These are phyloP conservation scores for Drosophila sp. DNA, from an alignment of 1,140 invertebrate genomes.

Conservation along the genomic window DNA sequence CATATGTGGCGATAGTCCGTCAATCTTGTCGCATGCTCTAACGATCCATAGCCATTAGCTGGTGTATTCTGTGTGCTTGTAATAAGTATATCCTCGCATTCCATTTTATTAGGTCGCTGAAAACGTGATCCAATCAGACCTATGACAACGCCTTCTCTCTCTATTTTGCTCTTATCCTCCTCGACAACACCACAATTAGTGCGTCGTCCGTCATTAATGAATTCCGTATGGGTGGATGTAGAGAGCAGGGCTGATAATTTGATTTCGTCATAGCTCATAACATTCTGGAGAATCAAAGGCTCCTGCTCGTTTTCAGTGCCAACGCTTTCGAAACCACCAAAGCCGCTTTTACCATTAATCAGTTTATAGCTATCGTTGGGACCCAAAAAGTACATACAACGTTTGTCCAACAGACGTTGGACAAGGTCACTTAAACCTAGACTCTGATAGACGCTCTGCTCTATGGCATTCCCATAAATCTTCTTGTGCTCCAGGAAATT, in stretches of 20 bases:
- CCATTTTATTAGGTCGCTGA: slow-evolving; percentile 84
- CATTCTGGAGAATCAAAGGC: slow-evolving; percentile 48
- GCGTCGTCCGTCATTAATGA: slow-evolving; percentile 86
- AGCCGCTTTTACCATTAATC: slow-evolving; percentile 27
- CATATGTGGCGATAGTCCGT: slow-evolving; percentile 65
- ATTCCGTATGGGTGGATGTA: slow-evolving; percentile 86
- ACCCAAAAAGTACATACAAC: slow-evolving; percentile 58
- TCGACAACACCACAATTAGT: slow-evolving; percentile 84
- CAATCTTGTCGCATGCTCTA: background rate
- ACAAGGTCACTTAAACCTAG: slow-evolving; percentile 51
- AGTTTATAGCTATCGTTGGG: slow-evolving; percentile 29
- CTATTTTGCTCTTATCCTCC: slow-evolving; percentile 55
- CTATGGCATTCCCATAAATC: slow-evolving; percentile 49
- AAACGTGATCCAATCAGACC: slow-evolving; percentile 84
- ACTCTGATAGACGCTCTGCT: slow-evolving; percentile 44
- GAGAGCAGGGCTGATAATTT: slow-evolving; percentile 85
- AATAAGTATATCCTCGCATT: slow-evolving; percentile 85
- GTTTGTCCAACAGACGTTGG: slow-evolving; percentile 64
- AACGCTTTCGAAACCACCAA: slow-evolving; percentile 54
- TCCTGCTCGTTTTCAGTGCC: slow-evolving; percentile 39
- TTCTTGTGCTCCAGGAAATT: slow-evolving; percentile 71
- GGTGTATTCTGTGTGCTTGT: slow-evolving; percentile 83
- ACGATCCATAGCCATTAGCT: slow-evolving; percentile 82
- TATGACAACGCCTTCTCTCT: slow-evolving; percentile 70
- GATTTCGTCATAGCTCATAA: slow-evolving; percentile 76